A percentile compares a stretch with the other conserved stretches of the same genome.
Evolutionary conservation across 2,797 vertebrate genomes (phyloP).

Genomic region (Syngnathus rostellatus): DNA sequence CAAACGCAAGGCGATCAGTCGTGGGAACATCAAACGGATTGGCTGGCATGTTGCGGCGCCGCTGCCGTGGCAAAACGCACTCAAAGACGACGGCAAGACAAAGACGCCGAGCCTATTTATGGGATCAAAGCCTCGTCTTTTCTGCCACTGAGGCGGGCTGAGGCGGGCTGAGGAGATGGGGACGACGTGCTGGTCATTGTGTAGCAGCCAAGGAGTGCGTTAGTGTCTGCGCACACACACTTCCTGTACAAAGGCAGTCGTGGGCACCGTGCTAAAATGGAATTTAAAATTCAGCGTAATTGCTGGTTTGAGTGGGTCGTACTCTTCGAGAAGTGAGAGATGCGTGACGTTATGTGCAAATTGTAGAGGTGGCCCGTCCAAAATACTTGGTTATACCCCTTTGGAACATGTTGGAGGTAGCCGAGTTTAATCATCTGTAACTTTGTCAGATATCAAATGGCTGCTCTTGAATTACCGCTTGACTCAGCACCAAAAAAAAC

Average conservation of each 20-base stretch:
- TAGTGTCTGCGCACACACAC: constrained; percentile 38
- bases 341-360: not conserved
- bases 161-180: not conserved
- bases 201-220: constrained; percentile 37
- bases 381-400: not conserved
- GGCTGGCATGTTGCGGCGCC: not conserved
- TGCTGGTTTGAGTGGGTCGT: constrained; percentile 23
- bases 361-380: not conserved
- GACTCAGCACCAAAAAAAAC: not conserved
- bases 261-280: constrained; percentile 27
- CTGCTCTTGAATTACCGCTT: not conserved
- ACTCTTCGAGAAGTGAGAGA: not conserved
- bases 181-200: constrained; percentile 32
- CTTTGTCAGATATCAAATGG: not conserved
- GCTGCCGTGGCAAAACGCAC: not conserved
- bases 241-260: constrained; percentile 19
- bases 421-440: not conserved
- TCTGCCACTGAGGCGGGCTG: constrained; percentile 30
- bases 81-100: constrained; percentile 1
- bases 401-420: not conserved
- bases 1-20: not conserved
- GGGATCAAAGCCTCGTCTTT: constrained; percentile 17
- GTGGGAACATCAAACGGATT: not conserved
- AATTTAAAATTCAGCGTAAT: constrained; percentile 56
- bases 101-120: constrained; percentile 7